Base-by-base conservation (phyloP, 2,888 invertebrate genomes). In the Hydroisotoma schaefferi region DNA sequence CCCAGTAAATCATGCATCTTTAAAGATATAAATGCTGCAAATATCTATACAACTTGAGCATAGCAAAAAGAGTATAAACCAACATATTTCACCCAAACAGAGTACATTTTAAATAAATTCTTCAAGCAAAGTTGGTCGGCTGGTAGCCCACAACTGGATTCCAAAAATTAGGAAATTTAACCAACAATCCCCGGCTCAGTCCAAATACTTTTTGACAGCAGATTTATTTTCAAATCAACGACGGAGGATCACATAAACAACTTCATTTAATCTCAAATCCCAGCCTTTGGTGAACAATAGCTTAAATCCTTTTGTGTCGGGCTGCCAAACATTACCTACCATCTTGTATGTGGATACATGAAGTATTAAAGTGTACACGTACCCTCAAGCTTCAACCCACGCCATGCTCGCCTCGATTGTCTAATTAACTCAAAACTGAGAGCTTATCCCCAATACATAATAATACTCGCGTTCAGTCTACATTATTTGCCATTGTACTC, bases 371-470 rank as follows among this genome's bases (percentile, higher is more conserved):
- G n/a, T n/a, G 20, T 15, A 40, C 40, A 15, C 4, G n/a, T 20
- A 40, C 40, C 40, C 15, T 40, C 15, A 20, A 20, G 40, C 40
- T 18, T 20, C 20, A 40, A 40, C 40, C 40, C 40, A 40, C 40
- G 40, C 40, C 40, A 40, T 20, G 40, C 56, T 55, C 54, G 29
- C 57, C 61, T 64, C 61, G 62, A 68, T 68, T 61, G 68, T 68
- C 63, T 68, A 68, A 68, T 68, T 68, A 68, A 65, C 63, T 68
- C 65, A 63, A 67, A 61, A 57, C 61, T 46, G 23, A 46, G 15
- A 25, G 46, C 46, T 46, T 46, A 46, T 8, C 15, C 20, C 15
- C 40, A 18, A 18, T 40, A 5, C 40, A 40, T 6, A 33, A n/a
- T n/a, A n/a, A n/a, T n/a, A n/a, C n/a, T n/a, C n/a, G n/a, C n/a